Conservation (phyloP, 2,113 vertebrate species). For the Oophaga pumilio region DNA sequence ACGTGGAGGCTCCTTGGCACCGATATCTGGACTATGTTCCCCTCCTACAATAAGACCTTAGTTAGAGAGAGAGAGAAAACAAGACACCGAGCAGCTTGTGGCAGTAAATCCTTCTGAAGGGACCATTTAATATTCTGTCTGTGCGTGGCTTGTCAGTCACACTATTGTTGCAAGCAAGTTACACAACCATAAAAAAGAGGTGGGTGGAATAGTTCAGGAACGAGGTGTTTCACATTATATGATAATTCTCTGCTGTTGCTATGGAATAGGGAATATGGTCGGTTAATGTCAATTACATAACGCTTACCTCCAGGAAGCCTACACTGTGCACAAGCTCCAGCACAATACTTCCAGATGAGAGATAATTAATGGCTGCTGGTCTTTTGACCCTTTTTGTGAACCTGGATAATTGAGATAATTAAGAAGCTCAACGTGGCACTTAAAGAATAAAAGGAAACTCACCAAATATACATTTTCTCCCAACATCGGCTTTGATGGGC, state of each 20-base stretch:
- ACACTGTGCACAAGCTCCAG: slow-evolving; percentile 28
- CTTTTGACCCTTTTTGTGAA: slow-evolving; percentile 24
- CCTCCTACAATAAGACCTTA: slow-evolving; percentile 1
- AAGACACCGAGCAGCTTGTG: slow-evolving; percentile 6
- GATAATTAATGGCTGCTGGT: slow-evolving; percentile 42
- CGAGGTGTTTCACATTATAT: slow-evolving; percentile 58
- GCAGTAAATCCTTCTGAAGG: slow-evolving; percentile 35
- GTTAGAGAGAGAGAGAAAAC: not conserved
- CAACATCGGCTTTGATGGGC: not conserved
- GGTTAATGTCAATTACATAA: slow-evolving; percentile 55
- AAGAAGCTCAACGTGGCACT: not conserved
- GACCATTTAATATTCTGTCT: slow-evolving; percentile 50
- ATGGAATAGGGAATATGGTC: slow-evolving; percentile 47
- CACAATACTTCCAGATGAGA: slow-evolving; percentile 33
- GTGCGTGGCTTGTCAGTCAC: slow-evolving; percentile 50
- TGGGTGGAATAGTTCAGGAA: slow-evolving; percentile 56
- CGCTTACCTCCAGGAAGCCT: slow-evolving; percentile 30
- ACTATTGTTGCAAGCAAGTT: slow-evolving; percentile 53
- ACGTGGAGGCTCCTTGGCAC: not conserved
- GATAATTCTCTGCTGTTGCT: slow-evolving; percentile 51
- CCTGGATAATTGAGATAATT: not conserved
- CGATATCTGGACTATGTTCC: not conserved
- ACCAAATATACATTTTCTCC: not conserved
- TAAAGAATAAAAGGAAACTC: not conserved
- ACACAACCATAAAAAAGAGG: slow-evolving; percentile 50